Evolutionary conservation across 1,140 invertebrate genomes (phyloP).

Genomic region (Papilio glaucus): DNA sequence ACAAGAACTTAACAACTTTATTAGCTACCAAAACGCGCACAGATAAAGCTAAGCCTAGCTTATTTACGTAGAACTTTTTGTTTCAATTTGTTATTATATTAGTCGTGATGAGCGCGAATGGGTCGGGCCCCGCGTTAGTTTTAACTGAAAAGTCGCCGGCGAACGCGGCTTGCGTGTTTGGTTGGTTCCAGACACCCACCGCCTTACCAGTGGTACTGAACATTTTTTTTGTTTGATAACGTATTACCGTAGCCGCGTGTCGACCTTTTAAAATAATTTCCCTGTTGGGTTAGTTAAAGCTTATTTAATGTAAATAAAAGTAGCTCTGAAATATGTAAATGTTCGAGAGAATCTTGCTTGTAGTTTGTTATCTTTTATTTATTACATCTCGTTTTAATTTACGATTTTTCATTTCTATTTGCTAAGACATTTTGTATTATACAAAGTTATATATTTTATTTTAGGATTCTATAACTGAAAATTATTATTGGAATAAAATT

Average conservation of each 20-base stretch:
- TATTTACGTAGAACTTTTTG: constrained; percentile 27
- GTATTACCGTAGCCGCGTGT: constrained; percentile 10
- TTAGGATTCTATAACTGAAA: too few relatives aligned
- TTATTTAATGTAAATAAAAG: too few relatives aligned
- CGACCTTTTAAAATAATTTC: constrained; percentile 14
- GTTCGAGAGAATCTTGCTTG: too few relatives aligned
- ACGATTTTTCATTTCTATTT: not conserved
- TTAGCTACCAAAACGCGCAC: constrained; percentile 11
- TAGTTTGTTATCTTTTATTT: too few relatives aligned
- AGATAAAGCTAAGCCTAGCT: not conserved
- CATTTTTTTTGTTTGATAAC: constrained; percentile 46
- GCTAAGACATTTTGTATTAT: not conserved
- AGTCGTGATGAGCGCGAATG: constrained; percentile 48
- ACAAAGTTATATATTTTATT: too few relatives aligned
- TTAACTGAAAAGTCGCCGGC: constrained; percentile 72
- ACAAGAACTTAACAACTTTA: not conserved
- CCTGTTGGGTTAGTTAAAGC: not conserved
- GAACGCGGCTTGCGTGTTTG: constrained; percentile 70
- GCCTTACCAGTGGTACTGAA: constrained; percentile 59
- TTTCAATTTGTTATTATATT: constrained; percentile 14
- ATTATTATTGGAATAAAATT: too few relatives aligned
- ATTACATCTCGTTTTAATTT: not conserved
- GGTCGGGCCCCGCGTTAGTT: constrained; percentile 61
- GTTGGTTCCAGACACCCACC: constrained; percentile 60
- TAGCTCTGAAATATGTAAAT: too few relatives aligned